phyloP scores from a whole-genome alignment of 2,888 invertebrate genomes.

The Apotomis turbidana region DNA sequence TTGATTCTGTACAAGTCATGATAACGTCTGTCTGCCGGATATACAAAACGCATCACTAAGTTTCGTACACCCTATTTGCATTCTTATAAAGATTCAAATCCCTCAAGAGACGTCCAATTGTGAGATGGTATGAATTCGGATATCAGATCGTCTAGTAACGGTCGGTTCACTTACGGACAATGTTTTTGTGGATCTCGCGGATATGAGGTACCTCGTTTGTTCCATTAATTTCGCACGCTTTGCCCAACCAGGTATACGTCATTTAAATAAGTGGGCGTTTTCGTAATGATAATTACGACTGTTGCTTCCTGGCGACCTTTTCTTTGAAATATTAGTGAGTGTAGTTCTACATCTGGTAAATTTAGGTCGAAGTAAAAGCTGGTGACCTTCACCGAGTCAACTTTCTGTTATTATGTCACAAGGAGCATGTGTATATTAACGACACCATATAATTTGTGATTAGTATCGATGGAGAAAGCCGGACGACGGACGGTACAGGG shows the following conservation, averaged over 20 bases:
- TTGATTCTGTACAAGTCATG: conserved; percentile 44
- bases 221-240: conserved; percentile 37
- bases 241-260: conserved; percentile 8
- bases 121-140: conserved; percentile 40
- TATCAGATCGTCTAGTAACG: conserved; percentile 41
- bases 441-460: conserved; percentile 42
- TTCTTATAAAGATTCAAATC: conserved; percentile 12
- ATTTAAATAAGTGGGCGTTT: conserved; percentile 35
- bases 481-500: conserved; percentile 32
- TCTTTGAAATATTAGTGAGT: conserved; percentile 24
- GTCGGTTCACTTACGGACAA: conserved; percentile 39
- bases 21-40: conserved; percentile 30
- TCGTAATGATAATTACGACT: conserved; percentile 37
- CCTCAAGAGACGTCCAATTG: conserved; percentile 12
- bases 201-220: conserved; percentile 35
- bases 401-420: conserved; percentile 35
- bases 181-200: conserved; percentile 38
- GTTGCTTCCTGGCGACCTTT: conserved; percentile 33
- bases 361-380: conserved; percentile 24
- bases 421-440: conserved; percentile 33
- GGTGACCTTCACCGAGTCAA: conserved; percentile 16
- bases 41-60: conserved; percentile 26
- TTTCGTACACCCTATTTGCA: conserved; percentile 18
- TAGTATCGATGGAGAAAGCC: conserved; percentile 41
- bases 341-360: conserved; percentile 9